A percentile compares a stretch with the other conserved stretches of the same genome.
phyloP scores from a whole-genome alignment of 2,797 vertebrate genomes.

The Bovichtus variegatus region DNA sequence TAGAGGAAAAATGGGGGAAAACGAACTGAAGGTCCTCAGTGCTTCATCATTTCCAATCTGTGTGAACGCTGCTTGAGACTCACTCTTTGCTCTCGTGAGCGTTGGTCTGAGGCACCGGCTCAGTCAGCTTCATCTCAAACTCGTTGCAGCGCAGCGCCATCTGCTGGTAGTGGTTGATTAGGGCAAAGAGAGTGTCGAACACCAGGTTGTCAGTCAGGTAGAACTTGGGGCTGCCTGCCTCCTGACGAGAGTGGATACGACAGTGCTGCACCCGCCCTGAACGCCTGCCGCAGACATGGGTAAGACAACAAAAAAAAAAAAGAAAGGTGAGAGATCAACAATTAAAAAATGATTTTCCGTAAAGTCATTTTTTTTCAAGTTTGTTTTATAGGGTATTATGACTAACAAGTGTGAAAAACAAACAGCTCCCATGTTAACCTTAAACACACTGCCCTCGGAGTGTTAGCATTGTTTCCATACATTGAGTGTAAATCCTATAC shows the following conservation, averaged over 20 bases:
- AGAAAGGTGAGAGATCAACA: background rate
- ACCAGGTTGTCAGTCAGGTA: conserved; percentile 99
- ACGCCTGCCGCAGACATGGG: conserved; percentile 84
- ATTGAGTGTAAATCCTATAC: background rate
- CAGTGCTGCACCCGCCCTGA: conserved; percentile 98
- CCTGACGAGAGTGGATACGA: conserved; percentile 97
- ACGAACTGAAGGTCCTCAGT: background rate
- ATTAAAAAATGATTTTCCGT: background rate
- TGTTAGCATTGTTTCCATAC: background rate
- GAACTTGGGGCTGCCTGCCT: conserved; percentile 97
- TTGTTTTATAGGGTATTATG: background rate
- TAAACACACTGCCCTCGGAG: background rate
- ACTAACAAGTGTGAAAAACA: background rate
- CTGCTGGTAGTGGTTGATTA: conserved; percentile 98
- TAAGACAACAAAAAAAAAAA: background rate
- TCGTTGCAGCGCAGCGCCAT: conserved; percentile 98
- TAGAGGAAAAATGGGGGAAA: background rate
- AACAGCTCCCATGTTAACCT: background rate
- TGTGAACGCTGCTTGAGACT: conserved; percentile 61
- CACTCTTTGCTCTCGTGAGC: conserved; percentile 99
- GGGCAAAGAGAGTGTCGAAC: conserved; percentile 96
- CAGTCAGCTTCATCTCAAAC: conserved; percentile 98
- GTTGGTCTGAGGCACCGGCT: conserved; percentile 97
- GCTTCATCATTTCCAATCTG: background rate
- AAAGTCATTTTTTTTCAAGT: background rate